phyloP scores from a whole-genome alignment of 2,888 invertebrate genomes.

The Limnephilus auricula region DNA sequence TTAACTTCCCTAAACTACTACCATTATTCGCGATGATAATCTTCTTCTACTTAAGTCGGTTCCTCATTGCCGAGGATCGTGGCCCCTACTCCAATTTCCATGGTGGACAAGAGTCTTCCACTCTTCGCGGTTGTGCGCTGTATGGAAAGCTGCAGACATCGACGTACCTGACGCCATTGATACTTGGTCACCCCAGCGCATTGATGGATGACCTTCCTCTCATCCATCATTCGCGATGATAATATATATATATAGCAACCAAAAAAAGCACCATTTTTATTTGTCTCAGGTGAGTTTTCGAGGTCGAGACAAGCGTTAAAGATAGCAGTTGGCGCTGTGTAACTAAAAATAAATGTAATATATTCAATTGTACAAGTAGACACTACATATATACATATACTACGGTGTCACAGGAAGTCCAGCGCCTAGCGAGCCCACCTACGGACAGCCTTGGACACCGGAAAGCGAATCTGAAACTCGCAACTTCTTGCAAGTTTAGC shows the following conservation, averaged over 20 bases:
- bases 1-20: too few relatives aligned
- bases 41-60: too few relatives aligned
- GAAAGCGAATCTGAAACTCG: background rate
- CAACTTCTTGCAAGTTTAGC: background rate
- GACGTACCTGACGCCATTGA: too few relatives aligned
- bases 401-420: conserved; percentile 2
- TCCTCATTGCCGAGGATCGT: too few relatives aligned
- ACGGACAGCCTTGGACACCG: conserved; percentile 40
- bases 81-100: too few relatives aligned
- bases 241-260: background rate
- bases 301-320: background rate
- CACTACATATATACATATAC: background rate
- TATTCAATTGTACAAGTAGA: background rate
- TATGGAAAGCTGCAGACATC: too few relatives aligned
- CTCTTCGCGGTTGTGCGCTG: too few relatives aligned
- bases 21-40: too few relatives aligned
- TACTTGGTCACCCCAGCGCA: too few relatives aligned
- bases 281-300: background rate
- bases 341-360: background rate
- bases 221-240: background rate
- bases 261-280: background rate
- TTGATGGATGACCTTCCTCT: too few relatives aligned
- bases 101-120: too few relatives aligned
- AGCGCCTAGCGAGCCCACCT: conserved; percentile 13
- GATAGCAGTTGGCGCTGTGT: background rate